Conservation (phyloP, 2,113 vertebrate genomes). For the Bos taurus region DNA sequence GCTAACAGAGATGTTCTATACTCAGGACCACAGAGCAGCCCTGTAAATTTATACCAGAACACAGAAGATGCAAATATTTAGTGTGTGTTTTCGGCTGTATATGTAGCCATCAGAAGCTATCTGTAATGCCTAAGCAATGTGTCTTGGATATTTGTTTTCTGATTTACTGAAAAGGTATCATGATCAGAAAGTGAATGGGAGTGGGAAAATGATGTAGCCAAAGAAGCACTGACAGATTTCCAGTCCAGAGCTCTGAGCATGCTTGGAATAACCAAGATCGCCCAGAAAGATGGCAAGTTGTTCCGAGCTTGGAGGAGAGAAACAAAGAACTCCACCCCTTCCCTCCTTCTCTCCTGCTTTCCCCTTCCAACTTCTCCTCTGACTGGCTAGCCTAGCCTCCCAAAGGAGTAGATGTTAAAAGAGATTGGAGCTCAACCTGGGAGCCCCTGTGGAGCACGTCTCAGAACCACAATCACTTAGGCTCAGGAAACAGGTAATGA, state of each 20-base stretch:
- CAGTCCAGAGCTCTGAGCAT: not conserved
- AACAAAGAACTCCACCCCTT: not conserved
- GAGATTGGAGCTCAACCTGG: not conserved
- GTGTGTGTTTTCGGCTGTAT: not conserved
- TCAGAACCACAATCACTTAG: not conserved
- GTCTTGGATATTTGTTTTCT: not conserved
- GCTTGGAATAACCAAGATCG: not conserved
- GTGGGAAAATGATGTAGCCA: not conserved
- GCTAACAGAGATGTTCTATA: constrained; percentile 17
- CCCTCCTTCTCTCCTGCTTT: not conserved
- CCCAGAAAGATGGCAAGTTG: not conserved
- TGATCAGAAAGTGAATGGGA: not conserved
- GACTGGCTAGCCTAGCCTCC: not conserved
- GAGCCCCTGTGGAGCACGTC: not conserved
- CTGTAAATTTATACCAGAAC: not conserved
- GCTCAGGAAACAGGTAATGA: not conserved
- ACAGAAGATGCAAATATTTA: not conserved
- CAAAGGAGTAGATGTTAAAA: not conserved
- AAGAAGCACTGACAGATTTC: not conserved
- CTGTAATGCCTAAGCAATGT: not conserved
- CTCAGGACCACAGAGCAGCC: not conserved
- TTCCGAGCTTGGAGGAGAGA: not conserved
- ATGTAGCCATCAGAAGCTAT: not conserved
- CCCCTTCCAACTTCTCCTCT: not conserved
- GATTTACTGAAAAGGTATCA: not conserved